Conservation (phyloP, 2,888 invertebrate species). For the Hemaris fuciformis region DNA sequence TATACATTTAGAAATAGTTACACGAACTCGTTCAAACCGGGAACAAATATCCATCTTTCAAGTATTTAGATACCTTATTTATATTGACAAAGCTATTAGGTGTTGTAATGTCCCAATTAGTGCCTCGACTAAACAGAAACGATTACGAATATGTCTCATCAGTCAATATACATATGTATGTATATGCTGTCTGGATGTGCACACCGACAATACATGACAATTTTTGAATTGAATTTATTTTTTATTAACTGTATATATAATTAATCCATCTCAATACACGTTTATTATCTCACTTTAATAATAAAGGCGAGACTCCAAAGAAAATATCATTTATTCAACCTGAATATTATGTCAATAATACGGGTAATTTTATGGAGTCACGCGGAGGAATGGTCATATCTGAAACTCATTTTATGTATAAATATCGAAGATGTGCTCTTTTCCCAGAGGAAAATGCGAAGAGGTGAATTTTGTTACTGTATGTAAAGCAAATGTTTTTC, state of each 20-base stretch:
- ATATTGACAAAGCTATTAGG: no score
- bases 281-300: background rate
- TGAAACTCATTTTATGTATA: conserved; percentile 30
- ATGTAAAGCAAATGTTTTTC: background rate
- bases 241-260: background rate
- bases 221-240: no score
- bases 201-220: no score
- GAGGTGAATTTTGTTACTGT: background rate
- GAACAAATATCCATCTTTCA: no score
- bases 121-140: no score
- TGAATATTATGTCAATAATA: conserved; percentile 27
- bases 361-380: conserved; percentile 29
- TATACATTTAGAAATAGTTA: no score
- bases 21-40: no score
- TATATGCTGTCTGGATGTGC: no score
- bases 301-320: background rate
- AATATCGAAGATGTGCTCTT: conserved; percentile 16
- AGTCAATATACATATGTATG: no score
- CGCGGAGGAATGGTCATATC: conserved; percentile 28
- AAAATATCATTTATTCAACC: conserved; percentile 13
- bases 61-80: no score
- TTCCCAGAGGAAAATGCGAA: background rate
- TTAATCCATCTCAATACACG: background rate
- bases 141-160: no score
- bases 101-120: no score